These are phyloP conservation scores for Tenualosa thibaudeaui DNA, from an alignment of 2,797 vertebrate genomes.

Conservation along the genomic window DNA sequence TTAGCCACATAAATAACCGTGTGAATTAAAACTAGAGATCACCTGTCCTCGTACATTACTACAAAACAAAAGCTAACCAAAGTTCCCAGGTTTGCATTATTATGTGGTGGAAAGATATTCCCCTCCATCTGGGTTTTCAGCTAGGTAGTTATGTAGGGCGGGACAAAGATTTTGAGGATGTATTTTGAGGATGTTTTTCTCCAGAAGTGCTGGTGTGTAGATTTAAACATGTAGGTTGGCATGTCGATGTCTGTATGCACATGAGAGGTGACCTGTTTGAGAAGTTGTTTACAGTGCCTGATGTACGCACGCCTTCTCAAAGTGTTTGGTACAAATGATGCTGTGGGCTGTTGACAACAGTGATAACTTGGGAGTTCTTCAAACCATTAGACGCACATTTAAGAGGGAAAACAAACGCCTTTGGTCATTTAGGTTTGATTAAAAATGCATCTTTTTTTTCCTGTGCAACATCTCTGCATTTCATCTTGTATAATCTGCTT, in stretches of 20 bases:
- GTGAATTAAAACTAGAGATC: conserved; percentile 14
- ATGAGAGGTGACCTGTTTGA: neutral
- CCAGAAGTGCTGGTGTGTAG: neutral
- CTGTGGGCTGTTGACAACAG: conserved; percentile 20
- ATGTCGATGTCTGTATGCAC: neutral
- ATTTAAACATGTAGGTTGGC: neutral
- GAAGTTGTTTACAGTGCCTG: conserved; percentile 11
- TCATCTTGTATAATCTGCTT: neutral
- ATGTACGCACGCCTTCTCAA: conserved; percentile 15
- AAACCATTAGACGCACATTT: conserved; percentile 23
- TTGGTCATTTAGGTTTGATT: conserved; percentile 3
- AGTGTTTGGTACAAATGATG: neutral
- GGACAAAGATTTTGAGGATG: neutral
- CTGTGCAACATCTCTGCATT: neutral
- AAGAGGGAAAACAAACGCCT: conserved; percentile 18
- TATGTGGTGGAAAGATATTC: neutral
- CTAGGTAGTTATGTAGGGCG: neutral
- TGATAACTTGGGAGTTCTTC: neutral
- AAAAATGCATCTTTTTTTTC: neutral
- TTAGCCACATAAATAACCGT: conserved; percentile 18
- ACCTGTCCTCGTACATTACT: neutral
- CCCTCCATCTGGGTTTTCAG: neutral
- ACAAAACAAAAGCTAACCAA: neutral
- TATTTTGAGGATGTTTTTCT: too few species aligned
- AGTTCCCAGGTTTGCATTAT: conserved; percentile 2